Percentiles rank a stretch among this genome's conserved stretches.
Conservation (phyloP, 2,797 vertebrate genomes). For the Malurus splendens region DNA sequence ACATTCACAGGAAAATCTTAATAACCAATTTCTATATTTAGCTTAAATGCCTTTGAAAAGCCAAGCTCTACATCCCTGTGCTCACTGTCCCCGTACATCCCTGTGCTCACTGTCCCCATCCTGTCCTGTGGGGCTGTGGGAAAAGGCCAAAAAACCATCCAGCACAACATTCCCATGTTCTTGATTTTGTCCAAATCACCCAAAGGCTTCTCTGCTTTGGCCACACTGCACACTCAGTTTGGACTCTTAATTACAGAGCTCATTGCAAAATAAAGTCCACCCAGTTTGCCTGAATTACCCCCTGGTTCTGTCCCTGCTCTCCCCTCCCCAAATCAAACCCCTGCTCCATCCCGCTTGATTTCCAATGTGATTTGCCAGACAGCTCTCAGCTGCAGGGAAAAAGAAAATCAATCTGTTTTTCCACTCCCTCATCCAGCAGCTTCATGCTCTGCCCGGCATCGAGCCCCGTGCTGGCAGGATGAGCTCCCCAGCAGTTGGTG, state of each 20-base stretch:
- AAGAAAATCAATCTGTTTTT: conserved; percentile 27
- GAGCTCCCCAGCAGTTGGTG: not conserved
- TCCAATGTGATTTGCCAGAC: not conserved
- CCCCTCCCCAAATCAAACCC: not conserved
- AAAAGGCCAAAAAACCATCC: not conserved
- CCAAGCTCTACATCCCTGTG: not conserved
- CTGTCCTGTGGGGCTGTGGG: not conserved
- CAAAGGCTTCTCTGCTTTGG: not conserved
- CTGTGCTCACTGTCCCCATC: not conserved
- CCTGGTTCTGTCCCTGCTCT: not conserved
- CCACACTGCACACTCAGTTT: not conserved
- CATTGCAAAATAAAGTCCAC: not conserved
- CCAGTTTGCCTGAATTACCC: not conserved
- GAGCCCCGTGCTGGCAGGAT: not conserved
- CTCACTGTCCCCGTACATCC: not conserved
- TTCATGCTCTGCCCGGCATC: not conserved
- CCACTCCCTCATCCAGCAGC: conserved; percentile 28
- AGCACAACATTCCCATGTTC: rapidly evolving
- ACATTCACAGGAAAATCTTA: not conserved
- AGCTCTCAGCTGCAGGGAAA: not conserved
- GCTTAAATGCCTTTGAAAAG: not conserved
- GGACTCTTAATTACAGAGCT: not conserved
- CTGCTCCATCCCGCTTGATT: not conserved
- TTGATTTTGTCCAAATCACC: not conserved
- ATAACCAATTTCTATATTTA: conserved; percentile 14